phyloP scores from a whole-genome alignment of 2,113 vertebrate species.

The Phyllopteryx taeniolatus region DNA sequence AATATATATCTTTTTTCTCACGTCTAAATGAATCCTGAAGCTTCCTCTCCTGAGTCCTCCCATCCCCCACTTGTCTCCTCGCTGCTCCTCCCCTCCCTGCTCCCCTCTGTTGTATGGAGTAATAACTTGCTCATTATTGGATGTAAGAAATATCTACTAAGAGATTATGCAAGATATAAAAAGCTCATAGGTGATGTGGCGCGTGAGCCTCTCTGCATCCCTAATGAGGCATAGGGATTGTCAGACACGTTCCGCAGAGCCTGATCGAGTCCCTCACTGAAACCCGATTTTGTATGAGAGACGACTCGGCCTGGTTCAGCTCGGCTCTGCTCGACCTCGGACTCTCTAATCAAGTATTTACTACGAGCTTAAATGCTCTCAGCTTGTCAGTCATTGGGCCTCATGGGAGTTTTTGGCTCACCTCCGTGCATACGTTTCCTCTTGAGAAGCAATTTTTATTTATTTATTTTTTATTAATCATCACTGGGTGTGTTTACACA shows the following conservation, averaged over 20 bases:
- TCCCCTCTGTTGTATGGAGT: constrained; percentile 61
- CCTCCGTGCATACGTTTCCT: background rate
- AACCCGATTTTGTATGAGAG: constrained; percentile 37
- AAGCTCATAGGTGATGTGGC: constrained; percentile 68
- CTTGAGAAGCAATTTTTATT: background rate
- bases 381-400: constrained; percentile 48
- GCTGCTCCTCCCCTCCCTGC: background rate
- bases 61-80: background rate
- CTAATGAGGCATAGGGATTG: constrained; percentile 67
- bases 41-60: background rate
- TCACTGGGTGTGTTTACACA: background rate
- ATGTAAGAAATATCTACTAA: constrained; percentile 71
- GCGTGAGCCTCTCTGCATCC: constrained; percentile 62
- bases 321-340: constrained; percentile 45
- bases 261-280: constrained; percentile 22
- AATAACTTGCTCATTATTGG: constrained; percentile 75
- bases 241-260: constrained; percentile 47
- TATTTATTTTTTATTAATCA: background rate
- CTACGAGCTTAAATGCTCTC: constrained; percentile 43
- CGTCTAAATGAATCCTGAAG: background rate
- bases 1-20: no score
- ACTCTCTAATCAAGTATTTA: constrained; percentile 63
- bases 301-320: constrained; percentile 39
- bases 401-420: constrained; percentile 22
- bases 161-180: constrained; percentile 75